Base-by-base conservation (phyloP, 2,888 invertebrate genomes). In the Lutraria lutraria region DNA sequence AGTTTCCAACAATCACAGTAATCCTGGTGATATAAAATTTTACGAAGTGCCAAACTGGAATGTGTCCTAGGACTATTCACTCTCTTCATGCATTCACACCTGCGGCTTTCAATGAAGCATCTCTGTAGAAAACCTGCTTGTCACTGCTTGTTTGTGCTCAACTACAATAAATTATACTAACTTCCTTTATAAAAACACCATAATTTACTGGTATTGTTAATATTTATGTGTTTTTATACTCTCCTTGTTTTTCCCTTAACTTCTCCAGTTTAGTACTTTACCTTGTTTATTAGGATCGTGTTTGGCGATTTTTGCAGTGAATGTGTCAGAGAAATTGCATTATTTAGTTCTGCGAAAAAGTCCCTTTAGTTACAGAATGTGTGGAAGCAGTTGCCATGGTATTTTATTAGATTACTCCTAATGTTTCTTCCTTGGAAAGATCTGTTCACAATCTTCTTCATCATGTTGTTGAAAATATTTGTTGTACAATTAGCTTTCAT, bases 161-260 rank as follows among this genome's bases (percentile, higher is more conserved):
- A 1, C 76, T n/a, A 76, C 76, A 76, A 76, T 76, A 34, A 76
- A 76, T 76, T 34, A 34, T 8, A 4, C 31, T 34, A 31, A 34
- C 34, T 31, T 76, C 13, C 31, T 76, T 76, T 31, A 15, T 31
- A 76, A 76, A 76, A 76, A 76, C 31, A 19, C 43, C 31, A 34
- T 76, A 34, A 76, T 76, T 76, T 76, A 76, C 19, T 76, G 31
- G 76, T 31, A 31, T 76, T 34, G 31, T 76, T 31, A 76, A 76
- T 76, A 76, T 76, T 76, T 34, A 76, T 76, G 31, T 34, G 31
- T 31, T 76, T 76, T 31, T 31, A 13, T 76, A 16, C 6, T 31
- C 31, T 76, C 16, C 63, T 76, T 34, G 76, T 15, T 76, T 31
- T 76, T 31, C 76, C 76, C 63, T 31, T 76, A 76, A 76, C 31